These are phyloP conservation scores for Hycleus phaleratus DNA, from an alignment of 1,140 invertebrate genomes.

Conservation along the genomic window DNA sequence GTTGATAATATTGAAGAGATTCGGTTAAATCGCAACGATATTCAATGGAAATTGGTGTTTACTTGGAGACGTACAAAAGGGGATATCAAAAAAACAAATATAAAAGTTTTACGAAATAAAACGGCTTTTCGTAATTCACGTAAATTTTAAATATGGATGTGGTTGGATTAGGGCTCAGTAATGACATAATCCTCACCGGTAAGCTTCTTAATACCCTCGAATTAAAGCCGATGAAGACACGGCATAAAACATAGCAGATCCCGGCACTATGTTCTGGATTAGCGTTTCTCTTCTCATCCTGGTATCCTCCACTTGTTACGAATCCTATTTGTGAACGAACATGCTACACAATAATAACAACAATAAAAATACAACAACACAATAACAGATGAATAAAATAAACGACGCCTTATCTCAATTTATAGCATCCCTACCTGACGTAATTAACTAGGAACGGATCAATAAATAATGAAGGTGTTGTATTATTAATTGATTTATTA, in stretches of 20 bases:
- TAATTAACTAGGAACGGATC: no score
- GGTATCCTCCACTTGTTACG: background rate
- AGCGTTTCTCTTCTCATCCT: slow-evolving; percentile 6
- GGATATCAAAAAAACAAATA: background rate
- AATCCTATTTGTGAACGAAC: background rate
- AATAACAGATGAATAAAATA: background rate
- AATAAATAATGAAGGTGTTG: no score
- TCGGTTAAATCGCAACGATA: background rate
- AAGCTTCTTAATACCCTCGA: slow-evolving; percentile 24
- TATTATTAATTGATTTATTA: no score
- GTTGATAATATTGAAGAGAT: no score
- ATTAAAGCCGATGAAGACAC: slow-evolving; percentile 25
- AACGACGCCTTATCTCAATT: background rate
- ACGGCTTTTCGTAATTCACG: slow-evolving; percentile 7
- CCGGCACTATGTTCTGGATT: slow-evolving; percentile 18
- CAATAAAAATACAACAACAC: background rate
- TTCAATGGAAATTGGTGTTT: slow-evolving; percentile 3
- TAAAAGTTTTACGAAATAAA: background rate
- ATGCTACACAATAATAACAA: background rate
- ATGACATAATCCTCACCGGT: slow-evolving; percentile 25
- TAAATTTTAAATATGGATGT: slow-evolving; percentile 26
- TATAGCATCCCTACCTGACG: no score
- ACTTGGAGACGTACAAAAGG: slow-evolving; percentile 5
- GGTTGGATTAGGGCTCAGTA: slow-evolving; percentile 22
- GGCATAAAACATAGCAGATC: slow-evolving; percentile 25